phyloP scores from a whole-genome alignment of 2,113 vertebrate genomes.

The Pelvicachromis taeniatus region DNA sequence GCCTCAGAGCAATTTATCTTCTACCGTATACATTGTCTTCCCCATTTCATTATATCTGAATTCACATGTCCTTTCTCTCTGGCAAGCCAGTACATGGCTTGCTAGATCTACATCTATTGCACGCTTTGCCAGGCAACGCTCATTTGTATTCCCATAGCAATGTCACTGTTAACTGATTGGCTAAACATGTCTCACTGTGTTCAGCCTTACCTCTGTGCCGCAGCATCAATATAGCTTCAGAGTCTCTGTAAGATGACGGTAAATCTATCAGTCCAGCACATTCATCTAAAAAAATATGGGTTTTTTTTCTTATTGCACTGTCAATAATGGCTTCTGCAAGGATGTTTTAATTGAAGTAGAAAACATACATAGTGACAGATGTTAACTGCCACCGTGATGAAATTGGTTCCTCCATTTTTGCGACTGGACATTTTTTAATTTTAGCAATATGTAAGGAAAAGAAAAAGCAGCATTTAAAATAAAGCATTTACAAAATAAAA shows the following conservation, averaged over 20 bases:
- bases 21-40: not conserved
- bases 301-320: not conserved
- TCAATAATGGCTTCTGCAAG: not conserved
- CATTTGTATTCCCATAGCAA: conserved; percentile 47
- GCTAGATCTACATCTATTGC: not conserved
- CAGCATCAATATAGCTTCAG: not conserved
- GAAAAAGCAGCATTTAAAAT: not conserved
- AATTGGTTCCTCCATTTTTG: not conserved
- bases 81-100: not conserved
- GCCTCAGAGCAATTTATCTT: not conserved
- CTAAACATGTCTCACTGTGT: not conserved
- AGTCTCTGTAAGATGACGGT: not conserved
- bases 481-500: not conserved
- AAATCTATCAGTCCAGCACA: not conserved
- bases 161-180: conserved; percentile 12
- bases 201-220: not conserved
- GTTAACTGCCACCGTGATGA: not conserved
- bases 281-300: not conserved
- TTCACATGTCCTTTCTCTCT: not conserved
- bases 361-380: not conserved
- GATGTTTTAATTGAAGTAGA: not conserved
- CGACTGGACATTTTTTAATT: not conserved
- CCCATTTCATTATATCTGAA: not conserved
- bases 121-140: not conserved
- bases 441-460: not conserved